These are phyloP conservation scores for Laspeyria flexula DNA, from an alignment of 2,888 invertebrate species.

Conservation along the genomic window DNA sequence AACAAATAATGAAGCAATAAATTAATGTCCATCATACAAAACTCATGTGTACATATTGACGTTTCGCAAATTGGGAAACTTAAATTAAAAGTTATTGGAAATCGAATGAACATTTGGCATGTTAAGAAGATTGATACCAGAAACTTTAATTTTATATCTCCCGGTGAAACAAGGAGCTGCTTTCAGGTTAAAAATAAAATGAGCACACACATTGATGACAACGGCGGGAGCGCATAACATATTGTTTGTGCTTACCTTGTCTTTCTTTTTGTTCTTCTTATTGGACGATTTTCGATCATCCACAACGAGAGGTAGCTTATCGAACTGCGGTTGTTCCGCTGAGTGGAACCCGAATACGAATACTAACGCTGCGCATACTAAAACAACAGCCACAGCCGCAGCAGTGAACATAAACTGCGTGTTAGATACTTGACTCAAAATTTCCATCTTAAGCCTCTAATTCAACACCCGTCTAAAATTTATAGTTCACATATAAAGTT, in stretches of 20 bases:
- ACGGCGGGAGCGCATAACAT: slow-evolving; percentile 54
- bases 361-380: slow-evolving; percentile 90
- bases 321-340: slow-evolving; percentile 92
- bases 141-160: slow-evolving; percentile 41
- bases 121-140: slow-evolving; percentile 12
- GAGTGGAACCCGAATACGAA: slow-evolving; percentile 93
- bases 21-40: neutral
- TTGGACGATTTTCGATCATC: slow-evolving; percentile 89
- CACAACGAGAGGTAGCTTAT: slow-evolving; percentile 87
- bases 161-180: slow-evolving; percentile 64
- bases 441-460: slow-evolving; percentile 83
- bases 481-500: slow-evolving; percentile 78
- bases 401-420: slow-evolving; percentile 85
- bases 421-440: slow-evolving; percentile 85
- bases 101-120: slow-evolving; percentile 2
- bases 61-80: slow-evolving; percentile 11
- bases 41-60: neutral
- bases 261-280: slow-evolving; percentile 89
- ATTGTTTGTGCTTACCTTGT: slow-evolving; percentile 86
- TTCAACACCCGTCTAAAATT: slow-evolving; percentile 62
- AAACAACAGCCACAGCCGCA: slow-evolving; percentile 87
- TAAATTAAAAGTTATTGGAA: slow-evolving; percentile 27
- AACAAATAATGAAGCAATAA: slow-evolving; percentile 35
- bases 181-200: slow-evolving; percentile 83
- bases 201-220: slow-evolving; percentile 66